Conservation (phyloP, 2,888 invertebrate genomes). For the Cancer borealis region DNA sequence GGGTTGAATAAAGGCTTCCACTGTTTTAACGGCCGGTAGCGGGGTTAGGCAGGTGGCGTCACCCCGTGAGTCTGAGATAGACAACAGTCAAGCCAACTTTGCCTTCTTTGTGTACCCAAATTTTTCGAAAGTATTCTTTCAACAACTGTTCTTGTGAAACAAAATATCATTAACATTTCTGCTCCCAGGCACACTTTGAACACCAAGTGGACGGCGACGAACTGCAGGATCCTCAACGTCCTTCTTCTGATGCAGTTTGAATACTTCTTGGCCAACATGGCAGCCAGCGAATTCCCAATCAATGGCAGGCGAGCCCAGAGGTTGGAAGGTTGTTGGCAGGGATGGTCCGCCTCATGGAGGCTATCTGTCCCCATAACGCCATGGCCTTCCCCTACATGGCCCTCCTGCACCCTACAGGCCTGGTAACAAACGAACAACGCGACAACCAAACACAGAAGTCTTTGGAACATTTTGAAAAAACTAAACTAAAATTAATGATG, state of each 20-base stretch:
- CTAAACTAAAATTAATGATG: not conserved
- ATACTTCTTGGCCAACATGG: not conserved
- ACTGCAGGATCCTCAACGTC: not conserved
- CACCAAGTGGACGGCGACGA: not conserved
- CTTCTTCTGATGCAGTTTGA: not conserved
- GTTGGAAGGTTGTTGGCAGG: not conserved
- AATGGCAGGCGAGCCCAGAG: not conserved
- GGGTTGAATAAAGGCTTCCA: not conserved
- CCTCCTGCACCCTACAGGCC: not conserved
- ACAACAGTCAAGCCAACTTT: not conserved
- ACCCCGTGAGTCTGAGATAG: not conserved
- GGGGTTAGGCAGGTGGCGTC: not conserved
- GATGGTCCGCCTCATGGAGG: not conserved
- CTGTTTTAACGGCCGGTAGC: not conserved
- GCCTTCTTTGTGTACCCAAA: not conserved
- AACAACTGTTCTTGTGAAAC: not conserved
- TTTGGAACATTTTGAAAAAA: not conserved
- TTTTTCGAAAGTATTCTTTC: not conserved
- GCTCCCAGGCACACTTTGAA: not conserved
- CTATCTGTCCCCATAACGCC: not conserved
- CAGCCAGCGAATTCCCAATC: not conserved
- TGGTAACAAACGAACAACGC: not conserved
- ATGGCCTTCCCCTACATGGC: not conserved
- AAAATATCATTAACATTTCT: not conserved
- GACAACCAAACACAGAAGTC: not conserved